These are phyloP conservation scores for Ibidorhyncha struthersii DNA, from an alignment of 2,113 vertebrate genomes.

Conservation along the genomic window DNA sequence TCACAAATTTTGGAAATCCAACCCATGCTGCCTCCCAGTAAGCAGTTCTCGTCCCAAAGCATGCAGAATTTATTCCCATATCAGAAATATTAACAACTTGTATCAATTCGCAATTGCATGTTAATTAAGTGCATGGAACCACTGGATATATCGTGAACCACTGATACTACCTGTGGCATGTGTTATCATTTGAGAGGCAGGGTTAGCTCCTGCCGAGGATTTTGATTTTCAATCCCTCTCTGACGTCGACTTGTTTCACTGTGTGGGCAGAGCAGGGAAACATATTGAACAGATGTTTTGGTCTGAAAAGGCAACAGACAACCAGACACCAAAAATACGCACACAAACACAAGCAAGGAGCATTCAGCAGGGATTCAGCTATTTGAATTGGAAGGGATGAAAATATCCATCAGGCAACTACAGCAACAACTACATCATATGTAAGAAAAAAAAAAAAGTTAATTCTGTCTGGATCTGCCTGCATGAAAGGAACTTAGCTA, in stretches of 20 bases:
- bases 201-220: conserved; percentile 15
- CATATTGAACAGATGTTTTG: conserved; percentile 19
- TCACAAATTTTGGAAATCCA: background rate
- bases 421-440: background rate
- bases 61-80: background rate
- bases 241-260: background rate
- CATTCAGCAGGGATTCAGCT: background rate
- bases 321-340: background rate
- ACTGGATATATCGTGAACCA: background rate
- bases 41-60: background rate
- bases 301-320: conserved; percentile 13
- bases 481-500: background rate
- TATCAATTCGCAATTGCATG: background rate
- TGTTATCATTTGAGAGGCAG: conserved; percentile 13
- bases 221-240: conserved; percentile 48
- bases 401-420: background rate
- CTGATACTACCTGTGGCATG: background rate
- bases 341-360: background rate
- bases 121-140: background rate
- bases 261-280: conserved; percentile 4
- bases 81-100: background rate
- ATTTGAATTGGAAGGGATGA: background rate
- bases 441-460: background rate
- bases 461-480: background rate
- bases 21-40: background rate